phyloP scores from a whole-genome alignment of 2,797 vertebrate species.

The Pseudocheirus occidentalis region DNA sequence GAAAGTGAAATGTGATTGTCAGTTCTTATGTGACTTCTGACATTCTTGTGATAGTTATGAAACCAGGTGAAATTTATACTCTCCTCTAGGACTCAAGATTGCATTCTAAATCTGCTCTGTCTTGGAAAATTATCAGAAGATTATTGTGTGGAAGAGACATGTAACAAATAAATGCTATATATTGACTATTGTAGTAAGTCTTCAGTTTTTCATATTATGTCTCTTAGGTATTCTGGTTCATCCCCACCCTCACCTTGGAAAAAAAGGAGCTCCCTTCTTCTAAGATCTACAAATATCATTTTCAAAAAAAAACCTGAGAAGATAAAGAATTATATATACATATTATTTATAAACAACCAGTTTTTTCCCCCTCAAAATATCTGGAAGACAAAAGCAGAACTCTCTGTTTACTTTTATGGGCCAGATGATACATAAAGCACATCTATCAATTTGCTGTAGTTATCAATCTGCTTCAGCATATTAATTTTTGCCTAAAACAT shows the following conservation, averaged over 20 bases:
- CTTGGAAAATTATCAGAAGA: constrained; percentile 60
- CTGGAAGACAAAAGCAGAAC: not conserved
- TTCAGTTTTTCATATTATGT: constrained; percentile 32
- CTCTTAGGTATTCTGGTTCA: constrained; percentile 32
- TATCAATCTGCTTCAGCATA: not conserved
- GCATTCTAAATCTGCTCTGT: constrained; percentile 45
- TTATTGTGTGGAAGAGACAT: constrained; percentile 35
- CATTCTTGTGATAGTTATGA: constrained; percentile 8
- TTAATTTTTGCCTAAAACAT: not conserved
- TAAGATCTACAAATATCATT: constrained; percentile 33
- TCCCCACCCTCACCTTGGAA: not conserved
- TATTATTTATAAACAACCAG: constrained; percentile 13
- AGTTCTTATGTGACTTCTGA: constrained; percentile 12
- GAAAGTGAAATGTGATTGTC: constrained; percentile 45
- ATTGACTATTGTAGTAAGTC: constrained; percentile 53
- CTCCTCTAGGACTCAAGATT: constrained; percentile 41
- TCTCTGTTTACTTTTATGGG: constrained; percentile 19
- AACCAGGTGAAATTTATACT: constrained; percentile 43
- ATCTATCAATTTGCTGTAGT: not conserved
- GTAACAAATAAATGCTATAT: constrained; percentile 32
- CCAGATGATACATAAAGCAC: not conserved
- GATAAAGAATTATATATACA: constrained; percentile 5
- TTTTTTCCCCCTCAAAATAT: constrained; percentile 16
- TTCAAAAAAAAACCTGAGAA: constrained; percentile 45
- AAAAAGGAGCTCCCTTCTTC: constrained; percentile 1